A percentile compares a stretch with the other conserved stretches of the same genome.
These are phyloP conservation scores for Siniperca chuatsi DNA, from an alignment of 2,113 vertebrate genomes.

Conservation along the genomic window DNA sequence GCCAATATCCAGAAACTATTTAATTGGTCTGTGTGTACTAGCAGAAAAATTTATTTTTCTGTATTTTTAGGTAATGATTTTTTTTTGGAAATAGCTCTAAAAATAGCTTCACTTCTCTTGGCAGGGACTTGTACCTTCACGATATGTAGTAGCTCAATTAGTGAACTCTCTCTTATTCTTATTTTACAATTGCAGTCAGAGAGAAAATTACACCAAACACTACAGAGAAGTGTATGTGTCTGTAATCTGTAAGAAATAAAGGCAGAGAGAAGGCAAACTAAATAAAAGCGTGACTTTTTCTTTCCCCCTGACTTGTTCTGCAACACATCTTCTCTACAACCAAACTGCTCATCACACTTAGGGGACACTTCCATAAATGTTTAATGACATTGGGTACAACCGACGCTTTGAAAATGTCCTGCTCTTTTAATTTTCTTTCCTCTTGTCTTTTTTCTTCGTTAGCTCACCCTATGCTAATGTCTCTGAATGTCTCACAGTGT, in stretches of 20 bases:
- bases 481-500: conserved; percentile 91
- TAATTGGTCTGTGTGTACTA: neutral
- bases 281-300: conserved; percentile 83
- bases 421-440: conserved; percentile 94
- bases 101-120: neutral
- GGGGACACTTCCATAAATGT: conserved; percentile 96
- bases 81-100: neutral
- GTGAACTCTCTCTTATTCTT: neutral
- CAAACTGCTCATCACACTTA: conserved; percentile 92
- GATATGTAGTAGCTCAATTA: neutral
- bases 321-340: conserved; percentile 88
- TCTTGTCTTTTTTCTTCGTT: conserved; percentile 95
- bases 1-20: neutral
- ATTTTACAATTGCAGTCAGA: neutral
- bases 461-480: conserved; percentile 93
- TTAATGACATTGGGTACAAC: conserved; percentile 97
- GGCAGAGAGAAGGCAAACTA: conserved; percentile 78
- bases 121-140: neutral
- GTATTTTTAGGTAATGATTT: neutral
- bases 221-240: conserved; percentile 1
- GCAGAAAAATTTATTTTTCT: neutral
- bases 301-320: conserved; percentile 85
- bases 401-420: conserved; percentile 96
- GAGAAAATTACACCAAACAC: conserved; percentile 1
- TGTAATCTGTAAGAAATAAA: conserved; percentile 23